Conservation (phyloP, 2,888 invertebrate species). For the Xanthorhoe spadicearia region DNA sequence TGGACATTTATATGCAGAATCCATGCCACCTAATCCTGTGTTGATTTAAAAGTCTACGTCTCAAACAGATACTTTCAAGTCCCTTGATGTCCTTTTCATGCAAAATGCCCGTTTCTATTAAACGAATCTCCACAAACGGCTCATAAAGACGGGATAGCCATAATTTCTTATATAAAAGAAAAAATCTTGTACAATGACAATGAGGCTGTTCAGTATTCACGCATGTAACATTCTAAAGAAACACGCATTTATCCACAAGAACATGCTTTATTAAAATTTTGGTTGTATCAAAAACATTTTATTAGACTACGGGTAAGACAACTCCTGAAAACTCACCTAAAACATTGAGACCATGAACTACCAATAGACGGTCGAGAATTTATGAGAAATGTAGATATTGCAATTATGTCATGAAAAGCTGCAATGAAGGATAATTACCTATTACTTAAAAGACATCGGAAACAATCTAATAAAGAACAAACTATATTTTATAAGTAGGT, state of each 20-base stretch:
- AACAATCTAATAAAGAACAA: no score
- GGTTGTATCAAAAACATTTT: no score
- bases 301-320: no score
- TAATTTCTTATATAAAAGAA: constrained; percentile 5
- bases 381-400: no score
- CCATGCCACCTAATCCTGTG: background rate
- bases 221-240: constrained; percentile 5
- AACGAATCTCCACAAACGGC: constrained; percentile 13
- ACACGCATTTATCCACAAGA: background rate
- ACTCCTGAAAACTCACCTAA: no score
- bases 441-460: no score
- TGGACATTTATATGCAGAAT: background rate
- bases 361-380: no score
- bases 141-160: constrained; percentile 10
- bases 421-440: no score
- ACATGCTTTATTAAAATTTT: background rate
- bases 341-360: no score
- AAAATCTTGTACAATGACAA: background rate
- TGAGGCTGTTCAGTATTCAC: background rate
- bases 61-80: constrained; percentile 17
- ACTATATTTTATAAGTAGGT: no score
- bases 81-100: constrained; percentile 6
- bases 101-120: constrained; percentile 13
- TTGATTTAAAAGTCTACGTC: constrained; percentile 4
- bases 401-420: no score